Evolutionary conservation across 2,797 vertebrate species (phyloP), one percentile per base, ranked within the genome.

Genomic region (Halcyon leucocephala): DNA sequence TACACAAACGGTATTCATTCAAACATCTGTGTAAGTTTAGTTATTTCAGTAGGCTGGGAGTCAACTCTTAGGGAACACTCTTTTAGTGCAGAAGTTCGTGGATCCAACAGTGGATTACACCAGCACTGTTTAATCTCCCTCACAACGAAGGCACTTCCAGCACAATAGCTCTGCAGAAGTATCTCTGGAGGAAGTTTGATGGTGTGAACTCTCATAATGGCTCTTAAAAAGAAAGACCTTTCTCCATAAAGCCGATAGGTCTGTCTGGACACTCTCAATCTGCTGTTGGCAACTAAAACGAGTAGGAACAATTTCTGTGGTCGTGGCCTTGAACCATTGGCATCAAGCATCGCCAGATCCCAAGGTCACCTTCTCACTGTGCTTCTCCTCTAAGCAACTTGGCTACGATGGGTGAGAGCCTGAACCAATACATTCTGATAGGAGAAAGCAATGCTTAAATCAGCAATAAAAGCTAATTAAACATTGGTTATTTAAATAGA

Each of bases 401-500:
- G 58, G 78, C 71, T 86, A 22, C 4, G 3, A 3, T 0, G 2
- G 18, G 21, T 35, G 31, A 70, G 6, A 66, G 22, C 13, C 51
- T 89, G 61, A 24, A 64, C 54, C 37, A 55, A 9, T n/a, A 60
- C 28, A 42, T 22, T 52, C 42, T 41, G 55, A 88, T 84, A 91
- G 8, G 60, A 96, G 72, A 82, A 97, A 97, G 95, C 90, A 95
- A 93, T 93, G 72, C 60, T 41, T 95, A 93, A 95, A 87, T 95
- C 83, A 91, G 79, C 57, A 95, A 62, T 89, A 82, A 96, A 60
- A 78, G 67, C 90, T 93, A 94, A 94, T 89, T 95, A 86, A 82
- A 71, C 10, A 35, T 12, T 42, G 89, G 80, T 74, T 44, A 78
- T 89, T 96, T 97, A 93, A 95, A 79, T 65, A 89, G 82, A 79